A percentile compares a stretch with the other conserved stretches of the same genome.
These are phyloP conservation scores for Dorcus hopei DNA, from an alignment of 2,888 invertebrate species.

Conservation along the genomic window DNA sequence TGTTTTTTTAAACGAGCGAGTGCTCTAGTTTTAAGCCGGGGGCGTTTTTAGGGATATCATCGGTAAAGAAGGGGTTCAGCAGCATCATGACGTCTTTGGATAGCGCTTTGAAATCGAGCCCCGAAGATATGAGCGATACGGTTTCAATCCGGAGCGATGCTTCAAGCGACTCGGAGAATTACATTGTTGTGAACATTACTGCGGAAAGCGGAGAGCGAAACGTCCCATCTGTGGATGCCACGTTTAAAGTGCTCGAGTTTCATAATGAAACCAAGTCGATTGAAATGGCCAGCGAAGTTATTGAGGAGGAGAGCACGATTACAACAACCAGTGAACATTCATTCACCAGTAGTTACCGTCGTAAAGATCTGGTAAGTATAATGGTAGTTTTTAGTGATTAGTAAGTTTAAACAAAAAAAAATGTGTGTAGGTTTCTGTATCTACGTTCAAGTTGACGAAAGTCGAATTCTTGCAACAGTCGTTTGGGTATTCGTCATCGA, in stretches of 20 bases:
- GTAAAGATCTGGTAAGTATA: constrained; percentile 71
- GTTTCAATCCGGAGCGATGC: constrained; percentile 76
- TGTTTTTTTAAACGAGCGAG: neutral
- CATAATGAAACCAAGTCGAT: constrained; percentile 48
- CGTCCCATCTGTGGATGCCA: constrained; percentile 59
- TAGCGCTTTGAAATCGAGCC: constrained; percentile 69
- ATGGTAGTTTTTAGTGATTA: no score
- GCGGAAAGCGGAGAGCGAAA: constrained; percentile 28
- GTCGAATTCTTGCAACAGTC: constrained; percentile 73
- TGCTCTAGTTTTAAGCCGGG: no score
- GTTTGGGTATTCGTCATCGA: constrained; percentile 61
- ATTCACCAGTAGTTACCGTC: constrained; percentile 72
- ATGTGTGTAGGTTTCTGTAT: constrained; percentile 51
- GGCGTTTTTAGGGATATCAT: constrained; percentile 56
- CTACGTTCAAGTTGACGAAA: constrained; percentile 68
- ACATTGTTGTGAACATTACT: constrained; percentile 60
- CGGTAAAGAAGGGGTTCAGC: constrained; percentile 80
- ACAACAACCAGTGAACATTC: constrained; percentile 83
- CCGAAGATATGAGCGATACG: constrained; percentile 74
- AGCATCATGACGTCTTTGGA: constrained; percentile 82
- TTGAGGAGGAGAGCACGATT: constrained; percentile 68
- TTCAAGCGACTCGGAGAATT: constrained; percentile 85
- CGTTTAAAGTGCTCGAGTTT: constrained; percentile 55
- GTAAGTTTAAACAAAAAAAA: no score
- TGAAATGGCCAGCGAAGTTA: constrained; percentile 81